Base-by-base conservation (phyloP, 2,113 vertebrate species). In the Cryptomyrus ogoouensis region DNA sequence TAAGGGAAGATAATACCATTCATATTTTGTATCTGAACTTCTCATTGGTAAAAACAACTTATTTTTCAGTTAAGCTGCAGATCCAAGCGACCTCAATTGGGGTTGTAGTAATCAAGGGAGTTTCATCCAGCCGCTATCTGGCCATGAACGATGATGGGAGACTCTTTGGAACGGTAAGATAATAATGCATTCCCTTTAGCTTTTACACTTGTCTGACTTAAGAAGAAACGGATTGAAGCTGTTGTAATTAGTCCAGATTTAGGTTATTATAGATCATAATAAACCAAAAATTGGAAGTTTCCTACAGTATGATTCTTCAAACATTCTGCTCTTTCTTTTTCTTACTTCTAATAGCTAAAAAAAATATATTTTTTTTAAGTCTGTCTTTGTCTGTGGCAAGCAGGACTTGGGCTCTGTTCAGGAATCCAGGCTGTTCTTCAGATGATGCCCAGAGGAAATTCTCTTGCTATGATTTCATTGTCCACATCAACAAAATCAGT, bases 131-230 rank as follows among this genome's bases (percentile, higher is more conserved):
- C 92, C 97, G 98, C 49, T 99, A 98, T 89, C 97, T 99, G 91
- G 98, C 98, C 5, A 99, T 99, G 98, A 98, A 97, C 94, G 95
- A 97, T 91, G 98, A 99, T 0, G 98, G 98, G 70, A 95, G 97
- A 80, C 93, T 99, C 89, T 96, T 97, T 94, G 98, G 97, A 92
- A 94, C 95, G 93, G 98, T 99, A 84, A 84, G 83, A 46, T 84
- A 42, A 24, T 47, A 42, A 77, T 31, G 31, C 74, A 39, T 77
- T 2, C 80, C 8, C 42, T 83, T 83, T 83, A 24, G 42, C 19
- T 44, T 19, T 0, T 80, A 5, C 15, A 42, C 9, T 24, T 84
- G 39, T 84, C 39, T 47, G 24, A 9, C 62, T 13, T 31, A 47
- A 42, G 74, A 80, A 19, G 12, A 80, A 80, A 80, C 19, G 17